A percentile compares a stretch with the other conserved stretches of the same genome.
Conservation (phyloP, 2,888 invertebrate genomes). For the Cheilosia scutellata region DNA sequence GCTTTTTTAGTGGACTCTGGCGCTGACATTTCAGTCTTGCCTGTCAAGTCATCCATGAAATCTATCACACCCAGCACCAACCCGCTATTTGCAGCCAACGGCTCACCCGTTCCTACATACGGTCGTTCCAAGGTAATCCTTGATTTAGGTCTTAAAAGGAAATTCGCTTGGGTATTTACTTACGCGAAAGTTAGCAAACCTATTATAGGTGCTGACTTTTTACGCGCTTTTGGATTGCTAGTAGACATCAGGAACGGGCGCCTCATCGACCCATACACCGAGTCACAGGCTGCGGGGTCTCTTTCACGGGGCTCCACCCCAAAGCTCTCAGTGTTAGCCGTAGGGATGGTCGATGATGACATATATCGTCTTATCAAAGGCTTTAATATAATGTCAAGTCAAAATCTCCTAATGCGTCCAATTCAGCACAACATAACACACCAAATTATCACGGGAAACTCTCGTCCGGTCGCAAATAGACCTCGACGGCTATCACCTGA, state of each 20-base stretch:
- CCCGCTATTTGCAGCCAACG: not conserved
- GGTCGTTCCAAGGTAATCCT: not conserved
- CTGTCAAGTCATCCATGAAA: not conserved
- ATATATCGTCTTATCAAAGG: not conserved
- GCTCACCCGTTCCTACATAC: not conserved
- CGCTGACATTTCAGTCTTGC: not conserved
- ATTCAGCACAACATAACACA: constrained; percentile 8
- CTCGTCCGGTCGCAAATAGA: not conserved
- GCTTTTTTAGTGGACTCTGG: not conserved
- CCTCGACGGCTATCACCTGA: not conserved
- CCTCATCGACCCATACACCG: not conserved
- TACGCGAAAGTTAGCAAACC: not conserved
- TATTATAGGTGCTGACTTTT: not conserved
- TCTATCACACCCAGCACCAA: not conserved
- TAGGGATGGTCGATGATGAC: not conserved
- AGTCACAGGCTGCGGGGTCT: not conserved
- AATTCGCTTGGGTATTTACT: not conserved
- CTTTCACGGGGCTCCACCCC: not conserved
- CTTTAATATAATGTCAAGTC: constrained; percentile 11
- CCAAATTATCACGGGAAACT: not conserved
- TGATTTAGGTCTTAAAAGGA: not conserved
- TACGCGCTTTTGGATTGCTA: not conserved
- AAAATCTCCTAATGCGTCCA: not conserved
- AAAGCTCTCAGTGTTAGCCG: constrained; percentile 1
- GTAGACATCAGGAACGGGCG: not conserved